Base-by-base conservation (phyloP, 2,113 vertebrate genomes). In the Steatornis caripensis region DNA sequence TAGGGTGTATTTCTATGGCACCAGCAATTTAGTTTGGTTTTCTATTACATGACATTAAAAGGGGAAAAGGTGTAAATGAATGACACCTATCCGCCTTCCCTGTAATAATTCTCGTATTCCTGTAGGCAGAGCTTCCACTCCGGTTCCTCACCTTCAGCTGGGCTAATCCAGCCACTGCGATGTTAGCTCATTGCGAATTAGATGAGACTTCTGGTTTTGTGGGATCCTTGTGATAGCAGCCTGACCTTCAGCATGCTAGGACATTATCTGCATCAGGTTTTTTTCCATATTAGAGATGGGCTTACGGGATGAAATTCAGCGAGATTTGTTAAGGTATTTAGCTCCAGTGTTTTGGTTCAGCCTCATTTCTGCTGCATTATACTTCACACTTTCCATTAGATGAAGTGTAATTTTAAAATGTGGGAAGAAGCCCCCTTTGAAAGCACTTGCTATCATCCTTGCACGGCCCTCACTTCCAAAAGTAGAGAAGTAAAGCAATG, bases 321-420 rank as follows among this genome's bases (percentile, higher is more conserved):
- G 57, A 97, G 77, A 92, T 97, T 93, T 96, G 94, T 79, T 95
- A 96, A 94, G 89, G 91, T 89, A 58, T 95, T 94, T 95, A 87
- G 77, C 87, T 96, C 77, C 74, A 83, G 13, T 96, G 88, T 96
- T 97, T 97, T 95, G 95, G 94, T 97, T 97, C 94, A 97, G 95
- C 94, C 78, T 97, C 96, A 92, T 95, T 92, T 95, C 91, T 96
- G 84, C 87, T 95, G 76, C 78, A 87, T 96, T 93, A 79, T 83
- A 70, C 49, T 95, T 79, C 5, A 4, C 22, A 46, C 71, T 94
- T 96, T 88, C 84, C 60, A 88, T 93, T 95, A 94, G 79, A 29
- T 53, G 71, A 94, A 90, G 54, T 58, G 78, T 87, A 95, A 95
- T 96, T 95, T 95, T 20, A 95, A 97, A 96, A 93, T 81, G 77